Conservation (phyloP, 2,888 invertebrate genomes). For the Loripinus fragilis region DNA sequence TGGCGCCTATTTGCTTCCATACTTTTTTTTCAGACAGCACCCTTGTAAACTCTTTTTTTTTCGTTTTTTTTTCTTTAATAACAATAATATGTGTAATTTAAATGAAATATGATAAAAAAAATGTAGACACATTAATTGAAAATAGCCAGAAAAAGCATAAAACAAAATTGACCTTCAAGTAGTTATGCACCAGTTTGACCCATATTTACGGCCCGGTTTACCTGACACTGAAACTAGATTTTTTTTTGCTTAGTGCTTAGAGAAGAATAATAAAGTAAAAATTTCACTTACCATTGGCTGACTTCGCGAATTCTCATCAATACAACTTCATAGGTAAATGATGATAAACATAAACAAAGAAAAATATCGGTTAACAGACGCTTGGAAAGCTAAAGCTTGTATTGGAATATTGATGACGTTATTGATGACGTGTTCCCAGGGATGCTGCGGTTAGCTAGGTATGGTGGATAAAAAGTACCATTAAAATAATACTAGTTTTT, state of each 20-base stretch:
- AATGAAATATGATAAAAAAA: neutral
- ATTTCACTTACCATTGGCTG: neutral
- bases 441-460: neutral
- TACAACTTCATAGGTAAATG: neutral
- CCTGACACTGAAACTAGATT: neutral
- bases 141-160: too few species aligned
- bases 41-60: neutral
- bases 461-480: neutral
- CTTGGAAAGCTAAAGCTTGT: neutral
- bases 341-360: slow-evolving; percentile 2
- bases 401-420: slow-evolving; percentile 4
- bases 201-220: neutral
- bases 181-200: neutral
- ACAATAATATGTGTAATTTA: neutral
- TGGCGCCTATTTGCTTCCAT: slow-evolving; percentile 5
- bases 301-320: neutral
- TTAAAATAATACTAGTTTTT: neutral
- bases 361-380: neutral
- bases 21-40: slow-evolving; percentile 1
- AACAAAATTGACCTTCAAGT: neutral
- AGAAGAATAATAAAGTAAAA: neutral
- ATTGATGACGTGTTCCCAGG: slow-evolving; percentile 3
- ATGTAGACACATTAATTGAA: neutral
- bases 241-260: neutral
- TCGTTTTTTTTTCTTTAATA: neutral